Conservation (phyloP, 23 tunicate genomes). For the Trididemnum nubilum region DNA sequence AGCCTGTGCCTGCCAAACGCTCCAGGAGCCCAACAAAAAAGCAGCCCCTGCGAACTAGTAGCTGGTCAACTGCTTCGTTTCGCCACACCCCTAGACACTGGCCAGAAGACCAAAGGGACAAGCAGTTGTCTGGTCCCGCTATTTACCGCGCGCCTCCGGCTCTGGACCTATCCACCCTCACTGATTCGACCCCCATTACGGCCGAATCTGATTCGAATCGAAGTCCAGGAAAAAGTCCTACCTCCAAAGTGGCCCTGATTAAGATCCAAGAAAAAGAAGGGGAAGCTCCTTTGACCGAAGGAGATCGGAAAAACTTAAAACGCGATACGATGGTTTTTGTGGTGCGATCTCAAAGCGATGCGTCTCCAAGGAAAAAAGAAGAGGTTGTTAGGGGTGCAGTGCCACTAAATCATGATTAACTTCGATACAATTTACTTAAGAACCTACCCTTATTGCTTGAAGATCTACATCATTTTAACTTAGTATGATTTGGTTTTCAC, state of each 20-base stretch:
- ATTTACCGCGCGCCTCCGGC: slow-evolving; percentile 31
- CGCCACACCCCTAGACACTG: slow-evolving; percentile 35
- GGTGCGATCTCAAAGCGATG: slow-evolving; percentile 71
- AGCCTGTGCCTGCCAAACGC: slow-evolving; percentile 41
- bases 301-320: slow-evolving; percentile 27
- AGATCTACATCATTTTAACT: no score
- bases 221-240: slow-evolving; percentile 23
- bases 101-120: slow-evolving; percentile 36
- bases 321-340: slow-evolving; percentile 59
- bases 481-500: no score
- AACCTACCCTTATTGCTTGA: no score
- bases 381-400: slow-evolving; percentile 1
- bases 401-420: neutral
- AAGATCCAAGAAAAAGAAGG: slow-evolving; percentile 23
- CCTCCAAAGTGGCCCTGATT: slow-evolving; percentile 33
- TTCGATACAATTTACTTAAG: neutral
- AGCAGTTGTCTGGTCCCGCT: neutral
- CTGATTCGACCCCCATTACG: neutral
- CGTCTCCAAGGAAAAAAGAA: neutral
- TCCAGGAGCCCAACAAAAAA: slow-evolving; percentile 37
- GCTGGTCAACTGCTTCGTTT: slow-evolving; percentile 28
- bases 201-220: slow-evolving; percentile 3
- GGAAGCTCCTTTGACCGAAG: slow-evolving; percentile 10
- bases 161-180: slow-evolving; percentile 45
- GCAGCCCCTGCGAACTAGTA: slow-evolving; percentile 18